These are phyloP conservation scores for Drosophila ohnishii DNA, from an alignment of 1,140 invertebrate species.

Conservation along the genomic window DNA sequence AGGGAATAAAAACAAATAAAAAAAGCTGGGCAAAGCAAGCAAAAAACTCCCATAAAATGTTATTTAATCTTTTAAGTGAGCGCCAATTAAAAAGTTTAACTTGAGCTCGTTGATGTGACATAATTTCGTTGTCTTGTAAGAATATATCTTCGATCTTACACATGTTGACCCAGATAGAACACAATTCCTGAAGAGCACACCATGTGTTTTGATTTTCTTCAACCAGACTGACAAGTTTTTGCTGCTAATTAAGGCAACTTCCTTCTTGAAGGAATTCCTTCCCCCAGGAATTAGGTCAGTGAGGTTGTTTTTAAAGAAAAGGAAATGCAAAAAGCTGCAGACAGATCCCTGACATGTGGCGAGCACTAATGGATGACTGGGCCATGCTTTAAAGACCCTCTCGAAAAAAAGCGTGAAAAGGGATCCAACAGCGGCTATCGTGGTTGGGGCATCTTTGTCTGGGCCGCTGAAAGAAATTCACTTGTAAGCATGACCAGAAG, in stretches of 20 bases:
- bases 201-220: slow-evolving; percentile 22
- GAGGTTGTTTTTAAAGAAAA: slow-evolving; percentile 13
- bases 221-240: slow-evolving; percentile 3
- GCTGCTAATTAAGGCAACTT: slow-evolving; percentile 38
- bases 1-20: slow-evolving; percentile 12
- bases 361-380: slow-evolving; percentile 23
- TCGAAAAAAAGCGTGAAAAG: slow-evolving; percentile 14
- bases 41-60: slow-evolving; percentile 28
- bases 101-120: slow-evolving; percentile 19
- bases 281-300: slow-evolving; percentile 49
- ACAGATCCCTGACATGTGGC: slow-evolving; percentile 61
- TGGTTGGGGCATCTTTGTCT: slow-evolving; percentile 41
- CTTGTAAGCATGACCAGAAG: slow-evolving; percentile 60
- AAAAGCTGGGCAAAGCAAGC: slow-evolving; percentile 5
- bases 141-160: slow-evolving; percentile 30
- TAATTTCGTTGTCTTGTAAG: slow-evolving; percentile 8
- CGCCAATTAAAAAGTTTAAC: slow-evolving; percentile 45
- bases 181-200: slow-evolving; percentile 1
- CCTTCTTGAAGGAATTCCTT: slow-evolving; percentile 13
- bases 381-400: slow-evolving; percentile 2
- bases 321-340: slow-evolving; percentile 42
- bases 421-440: slow-evolving; percentile 36
- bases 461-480: slow-evolving; percentile 54
- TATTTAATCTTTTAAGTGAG: slow-evolving; percentile 52
- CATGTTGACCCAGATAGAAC: slow-evolving; percentile 20